Evolutionary conservation across 2,797 vertebrate species (phyloP).

Genomic region (Chloroceryle amazona): DNA sequence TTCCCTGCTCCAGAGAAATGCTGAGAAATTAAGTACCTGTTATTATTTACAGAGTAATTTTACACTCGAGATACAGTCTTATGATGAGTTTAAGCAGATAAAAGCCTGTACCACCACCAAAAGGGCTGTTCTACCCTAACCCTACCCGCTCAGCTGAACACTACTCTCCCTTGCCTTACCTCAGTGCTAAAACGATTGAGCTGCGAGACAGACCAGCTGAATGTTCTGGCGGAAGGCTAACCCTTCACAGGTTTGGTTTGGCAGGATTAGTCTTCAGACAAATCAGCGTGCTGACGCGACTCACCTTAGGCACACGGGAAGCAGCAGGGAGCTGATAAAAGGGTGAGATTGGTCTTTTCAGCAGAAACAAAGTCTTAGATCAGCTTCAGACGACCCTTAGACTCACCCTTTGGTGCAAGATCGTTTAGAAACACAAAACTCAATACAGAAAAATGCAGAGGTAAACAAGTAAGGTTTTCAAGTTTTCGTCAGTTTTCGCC

Average conservation of each 20-base stretch:
- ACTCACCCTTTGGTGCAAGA: neutral
- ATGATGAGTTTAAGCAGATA: neutral
- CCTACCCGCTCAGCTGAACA: neutral
- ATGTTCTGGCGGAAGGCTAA: neutral
- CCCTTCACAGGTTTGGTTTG: neutral
- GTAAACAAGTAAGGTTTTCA: neutral
- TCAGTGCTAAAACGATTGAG: neutral
- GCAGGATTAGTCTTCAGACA: slow-evolving; percentile 3
- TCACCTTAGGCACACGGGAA: neutral
- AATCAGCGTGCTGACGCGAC: rapidly evolving
- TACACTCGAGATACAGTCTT: neutral
- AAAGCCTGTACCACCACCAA: neutral
- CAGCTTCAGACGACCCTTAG: neutral
- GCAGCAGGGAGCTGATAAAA: slow-evolving; percentile 10
- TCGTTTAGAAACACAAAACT: neutral
- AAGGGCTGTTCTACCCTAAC: neutral
- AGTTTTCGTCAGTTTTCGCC: neutral
- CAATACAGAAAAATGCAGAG: neutral
- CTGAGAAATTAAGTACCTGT: neutral
- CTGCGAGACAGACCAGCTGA: neutral
- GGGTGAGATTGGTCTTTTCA: neutral
- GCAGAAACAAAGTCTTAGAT: neutral
- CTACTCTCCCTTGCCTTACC: neutral
- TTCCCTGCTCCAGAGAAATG: neutral
- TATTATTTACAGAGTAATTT: neutral